Evolutionary conservation across 92 coral and sea anemone species (phyloP).

Genomic region (Phymanthus crucifer): DNA sequence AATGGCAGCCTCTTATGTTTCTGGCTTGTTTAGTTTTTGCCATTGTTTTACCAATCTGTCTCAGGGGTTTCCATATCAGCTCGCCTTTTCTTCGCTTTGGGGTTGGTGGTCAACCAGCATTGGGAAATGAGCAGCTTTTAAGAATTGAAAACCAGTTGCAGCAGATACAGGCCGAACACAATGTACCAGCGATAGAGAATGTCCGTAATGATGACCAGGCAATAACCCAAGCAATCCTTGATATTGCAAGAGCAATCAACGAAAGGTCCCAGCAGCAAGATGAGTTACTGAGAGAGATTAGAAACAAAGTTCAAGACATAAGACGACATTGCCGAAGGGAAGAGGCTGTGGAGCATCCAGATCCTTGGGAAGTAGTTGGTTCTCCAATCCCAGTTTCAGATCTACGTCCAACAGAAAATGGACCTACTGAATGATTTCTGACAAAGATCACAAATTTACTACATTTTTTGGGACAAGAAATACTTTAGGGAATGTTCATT

Average conservation of each 20-base stretch:
- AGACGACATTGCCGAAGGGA: conserved; percentile 27
- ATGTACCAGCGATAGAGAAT: conserved; percentile 30
- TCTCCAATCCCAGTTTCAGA: conserved; percentile 46
- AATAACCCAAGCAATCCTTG: conserved; percentile 8
- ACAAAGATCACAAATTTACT: no score
- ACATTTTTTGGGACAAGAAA: no score
- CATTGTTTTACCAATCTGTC: conserved; percentile 57
- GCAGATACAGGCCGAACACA: conserved; percentile 19
- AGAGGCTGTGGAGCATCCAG: conserved; percentile 36
- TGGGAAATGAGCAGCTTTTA: conserved; percentile 29
- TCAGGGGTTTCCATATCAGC: conserved; percentile 65
- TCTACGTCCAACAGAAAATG: conserved; percentile 11
- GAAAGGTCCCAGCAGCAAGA: conserved; percentile 30
- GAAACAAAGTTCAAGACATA: conserved; percentile 10
- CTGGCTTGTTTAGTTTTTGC: conserved; percentile 51
- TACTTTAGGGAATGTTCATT: no score
- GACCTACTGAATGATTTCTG: conserved; percentile 4
- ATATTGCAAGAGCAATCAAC: conserved; percentile 27
- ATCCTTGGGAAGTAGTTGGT: conserved; percentile 32
- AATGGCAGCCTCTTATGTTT: conserved; percentile 96
- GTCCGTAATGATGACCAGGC: conserved; percentile 8
- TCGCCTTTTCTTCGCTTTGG: conserved; percentile 54
- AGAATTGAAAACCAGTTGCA: conserved; percentile 40
- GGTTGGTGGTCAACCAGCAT: conserved; percentile 38
- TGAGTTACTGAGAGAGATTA: conserved; percentile 19